Conservation (phyloP, 2,888 invertebrate genomes). For the Anticlea derivata region DNA sequence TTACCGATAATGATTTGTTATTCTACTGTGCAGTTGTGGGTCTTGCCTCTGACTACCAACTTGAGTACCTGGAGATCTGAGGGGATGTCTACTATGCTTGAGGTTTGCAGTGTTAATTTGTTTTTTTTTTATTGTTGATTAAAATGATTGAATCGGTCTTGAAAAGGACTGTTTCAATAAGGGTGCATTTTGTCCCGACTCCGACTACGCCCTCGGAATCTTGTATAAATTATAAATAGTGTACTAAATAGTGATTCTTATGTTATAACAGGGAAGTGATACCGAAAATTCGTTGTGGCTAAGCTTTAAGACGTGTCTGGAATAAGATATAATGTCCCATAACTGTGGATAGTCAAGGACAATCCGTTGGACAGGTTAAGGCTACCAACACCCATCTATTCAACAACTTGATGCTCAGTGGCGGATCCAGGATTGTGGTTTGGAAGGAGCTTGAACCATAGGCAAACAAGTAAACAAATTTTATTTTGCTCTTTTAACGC, state of each 20-base stretch:
- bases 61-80: too few species aligned
- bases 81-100: too few species aligned
- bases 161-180: slow-evolving; percentile 12
- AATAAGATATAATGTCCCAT: slow-evolving; percentile 16
- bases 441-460: too few species aligned
- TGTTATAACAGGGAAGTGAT: slow-evolving; percentile 50
- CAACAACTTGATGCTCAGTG: background rate
- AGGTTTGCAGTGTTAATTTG: too few species aligned
- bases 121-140: too few species aligned
- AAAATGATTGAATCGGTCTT: too few species aligned
- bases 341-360: slow-evolving; percentile 9
- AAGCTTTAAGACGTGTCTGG: slow-evolving; percentile 46
- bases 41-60: too few species aligned
- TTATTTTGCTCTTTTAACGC: too few species aligned
- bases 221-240: slow-evolving; percentile 39
- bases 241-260: slow-evolving; percentile 46
- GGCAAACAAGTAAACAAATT: too few species aligned
- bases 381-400: background rate
- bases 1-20: too few species aligned
- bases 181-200: slow-evolving; percentile 31
- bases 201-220: slow-evolving; percentile 24
- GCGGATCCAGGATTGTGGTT: too few species aligned
- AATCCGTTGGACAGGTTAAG: background rate
- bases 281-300: slow-evolving; percentile 49
- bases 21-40: too few species aligned